Conservation (phyloP, 2,113 vertebrate species). For the Coracopsis vasa region DNA sequence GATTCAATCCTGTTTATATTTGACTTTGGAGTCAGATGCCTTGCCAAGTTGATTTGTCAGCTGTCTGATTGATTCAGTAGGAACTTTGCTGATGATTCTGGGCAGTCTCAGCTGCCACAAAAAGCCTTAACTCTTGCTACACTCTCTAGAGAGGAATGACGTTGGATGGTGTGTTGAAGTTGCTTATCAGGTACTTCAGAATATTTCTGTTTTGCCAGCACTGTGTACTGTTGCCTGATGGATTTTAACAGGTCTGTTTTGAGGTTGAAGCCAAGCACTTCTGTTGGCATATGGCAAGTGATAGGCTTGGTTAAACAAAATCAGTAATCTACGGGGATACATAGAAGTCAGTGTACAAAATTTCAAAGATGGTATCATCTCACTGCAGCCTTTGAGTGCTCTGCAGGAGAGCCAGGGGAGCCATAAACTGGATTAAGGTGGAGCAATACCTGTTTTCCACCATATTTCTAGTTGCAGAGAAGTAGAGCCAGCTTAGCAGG, state of each 20-base stretch:
- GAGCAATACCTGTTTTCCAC: background rate
- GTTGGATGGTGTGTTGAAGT: accelerated
- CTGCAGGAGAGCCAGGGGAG: background rate
- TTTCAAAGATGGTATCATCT: background rate
- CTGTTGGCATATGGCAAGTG: background rate
- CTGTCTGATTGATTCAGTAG: background rate
- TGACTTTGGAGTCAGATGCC: background rate
- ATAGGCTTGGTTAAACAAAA: background rate
- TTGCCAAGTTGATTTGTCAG: background rate
- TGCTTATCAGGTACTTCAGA: background rate
- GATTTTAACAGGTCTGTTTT: background rate
- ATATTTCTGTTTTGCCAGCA: background rate
- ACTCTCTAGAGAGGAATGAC: background rate
- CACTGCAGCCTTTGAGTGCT: background rate
- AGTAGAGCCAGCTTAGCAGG: background rate
- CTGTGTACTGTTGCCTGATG: accelerated
- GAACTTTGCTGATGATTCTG: background rate
- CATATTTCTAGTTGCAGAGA: background rate
- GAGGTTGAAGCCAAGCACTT: background rate
- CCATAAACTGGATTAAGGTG: background rate
- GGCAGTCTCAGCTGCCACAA: background rate
- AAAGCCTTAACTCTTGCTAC: background rate
- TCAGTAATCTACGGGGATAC: background rate
- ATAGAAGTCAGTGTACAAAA: background rate
- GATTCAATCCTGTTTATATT: background rate